These are phyloP conservation scores for Puffinus mauretanicus DNA, from an alignment of 2,113 vertebrate genomes.

Conservation along the genomic window DNA sequence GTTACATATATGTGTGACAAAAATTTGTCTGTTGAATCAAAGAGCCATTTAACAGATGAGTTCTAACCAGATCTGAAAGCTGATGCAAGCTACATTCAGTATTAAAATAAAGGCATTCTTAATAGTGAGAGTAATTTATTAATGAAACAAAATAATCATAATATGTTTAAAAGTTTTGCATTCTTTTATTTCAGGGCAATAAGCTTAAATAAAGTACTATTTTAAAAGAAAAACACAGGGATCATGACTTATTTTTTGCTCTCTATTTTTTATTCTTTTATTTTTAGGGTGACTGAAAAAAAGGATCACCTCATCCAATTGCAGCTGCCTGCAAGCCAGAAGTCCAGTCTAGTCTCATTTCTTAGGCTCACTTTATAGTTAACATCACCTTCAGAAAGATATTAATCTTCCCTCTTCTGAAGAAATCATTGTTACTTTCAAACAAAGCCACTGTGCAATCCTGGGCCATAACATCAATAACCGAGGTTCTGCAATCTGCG, in stretches of 20 bases:
- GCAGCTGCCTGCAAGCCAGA: not conserved
- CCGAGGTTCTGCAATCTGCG: not conserved
- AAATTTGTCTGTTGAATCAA: not conserved
- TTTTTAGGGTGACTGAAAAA: not conserved
- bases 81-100: not conserved
- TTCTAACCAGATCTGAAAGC: not conserved
- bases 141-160: not conserved
- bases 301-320: not conserved
- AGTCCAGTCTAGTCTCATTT: not conserved
- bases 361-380: not conserved
- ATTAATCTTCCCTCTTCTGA: not conserved
- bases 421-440: not conserved
- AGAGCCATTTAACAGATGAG: not conserved
- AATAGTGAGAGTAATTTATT: not conserved
- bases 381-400: not conserved
- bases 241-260: not conserved
- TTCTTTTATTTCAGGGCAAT: not conserved
- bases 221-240: not conserved
- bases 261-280: not conserved
- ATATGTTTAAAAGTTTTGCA: not conserved
- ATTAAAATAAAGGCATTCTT: not conserved
- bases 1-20: not conserved
- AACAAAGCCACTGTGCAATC: not conserved
- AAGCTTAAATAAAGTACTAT: not conserved
- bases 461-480: not conserved